phyloP scores from a whole-genome alignment of 2,113 vertebrate species.

The Nematolebias whitei region DNA sequence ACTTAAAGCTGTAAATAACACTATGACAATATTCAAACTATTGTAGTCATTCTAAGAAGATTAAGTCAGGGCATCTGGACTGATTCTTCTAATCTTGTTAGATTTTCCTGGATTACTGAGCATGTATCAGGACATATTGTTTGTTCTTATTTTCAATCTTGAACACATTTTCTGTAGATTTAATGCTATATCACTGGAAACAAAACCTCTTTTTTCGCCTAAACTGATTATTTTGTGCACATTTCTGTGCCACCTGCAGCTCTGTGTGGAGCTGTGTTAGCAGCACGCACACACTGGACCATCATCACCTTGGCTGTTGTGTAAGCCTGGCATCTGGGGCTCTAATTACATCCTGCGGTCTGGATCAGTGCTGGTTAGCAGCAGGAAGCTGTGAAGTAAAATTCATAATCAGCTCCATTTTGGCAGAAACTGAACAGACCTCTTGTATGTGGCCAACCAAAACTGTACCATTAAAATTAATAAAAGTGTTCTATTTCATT shows the following conservation, averaged over 20 bases:
- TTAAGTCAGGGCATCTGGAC: too few species aligned
- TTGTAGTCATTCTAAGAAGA: too few species aligned
- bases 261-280: constrained; percentile 10
- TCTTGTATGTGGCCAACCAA: not conserved
- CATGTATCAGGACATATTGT: too few species aligned
- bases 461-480: not conserved
- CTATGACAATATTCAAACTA: too few species aligned
- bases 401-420: constrained; percentile 15
- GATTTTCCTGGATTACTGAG: too few species aligned
- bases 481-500: not conserved
- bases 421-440: constrained; percentile 10
- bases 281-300: constrained; percentile 3
- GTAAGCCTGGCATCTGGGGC: constrained; percentile 3
- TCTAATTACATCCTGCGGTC: constrained; percentile 43
- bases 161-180: not conserved
- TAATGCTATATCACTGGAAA: not conserved
- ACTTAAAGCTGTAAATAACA: not conserved
- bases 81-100: too few species aligned
- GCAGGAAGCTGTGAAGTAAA: constrained; percentile 14
- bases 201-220: not conserved
- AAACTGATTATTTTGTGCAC: not conserved
- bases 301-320: constrained; percentile 26
- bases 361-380: constrained; percentile 2
- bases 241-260: not conserved
- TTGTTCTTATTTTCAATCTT: too few species aligned